Base-by-base conservation (phyloP, 2,113 vertebrate genomes). In the Gallinago paraguaiae region DNA sequence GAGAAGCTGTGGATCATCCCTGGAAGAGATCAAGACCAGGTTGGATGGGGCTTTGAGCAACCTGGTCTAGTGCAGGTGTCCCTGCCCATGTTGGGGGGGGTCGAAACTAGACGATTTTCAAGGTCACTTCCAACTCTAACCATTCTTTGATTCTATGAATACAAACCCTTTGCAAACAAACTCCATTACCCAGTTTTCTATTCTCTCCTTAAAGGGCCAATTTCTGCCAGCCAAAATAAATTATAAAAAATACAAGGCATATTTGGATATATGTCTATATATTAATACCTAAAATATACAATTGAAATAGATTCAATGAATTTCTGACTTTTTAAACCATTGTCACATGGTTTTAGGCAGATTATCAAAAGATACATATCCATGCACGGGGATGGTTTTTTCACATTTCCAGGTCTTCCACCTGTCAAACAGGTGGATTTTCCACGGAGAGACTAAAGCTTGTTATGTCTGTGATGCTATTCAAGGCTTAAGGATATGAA, bases 231-330 rank as follows among this genome's bases (percentile, higher is more conserved):
- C 3, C 13, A 75, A 93, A 92, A 63, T 16, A 83, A 90, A 82
- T 2, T 0, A 48, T 22, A n/a, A 84, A 76, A 88, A 39, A 27
- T 11, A 9, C 12, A 67, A n/a, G 5, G 15, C 2, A 0, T 35
- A 41, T 89, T 74, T 45, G 13, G 30, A 57, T 33, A 39, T 33
- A 46, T 9, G 2, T 71, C 61, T 59, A 37, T 30, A 17, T 20
- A 72, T 17, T 50, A 59, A 53, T 41, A 35, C 10, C 5, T 4
- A 8, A 90, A 97, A 74, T 13, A 83, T 4, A 31, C 18, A 80
- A 35, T 0, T 53, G 22, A 51, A 33, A 24, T 41, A 71, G 17
- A 50, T 8, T 69, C 30, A 57, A 13, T 16, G 33, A 51, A 6
- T 43, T 88, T 76, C 31, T 94, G 17, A 31, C 1, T 27, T 79